Evolutionary conservation across 2,113 vertebrate genomes (phyloP).

Genomic region (Rhea americana): DNA sequence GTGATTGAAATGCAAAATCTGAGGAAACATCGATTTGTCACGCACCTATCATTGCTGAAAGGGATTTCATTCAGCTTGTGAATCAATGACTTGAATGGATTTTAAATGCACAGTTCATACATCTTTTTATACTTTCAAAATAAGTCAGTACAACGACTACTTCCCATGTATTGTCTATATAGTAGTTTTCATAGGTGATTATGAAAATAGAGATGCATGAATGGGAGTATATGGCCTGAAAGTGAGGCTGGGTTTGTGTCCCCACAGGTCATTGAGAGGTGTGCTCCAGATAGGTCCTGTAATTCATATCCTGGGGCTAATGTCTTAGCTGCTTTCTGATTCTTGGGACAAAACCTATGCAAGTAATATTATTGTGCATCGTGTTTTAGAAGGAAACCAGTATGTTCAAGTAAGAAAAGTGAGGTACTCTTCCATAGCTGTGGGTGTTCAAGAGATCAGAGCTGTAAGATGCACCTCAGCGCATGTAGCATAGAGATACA

Average conservation of each 20-base stretch:
- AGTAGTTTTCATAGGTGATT: neutral
- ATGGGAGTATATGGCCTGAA: neutral
- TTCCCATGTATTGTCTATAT: neutral
- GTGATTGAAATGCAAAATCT: neutral
- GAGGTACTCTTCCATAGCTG: neutral
- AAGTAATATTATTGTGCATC: neutral
- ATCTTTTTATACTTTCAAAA: neutral
- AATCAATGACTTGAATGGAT: neutral
- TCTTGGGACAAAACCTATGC: neutral
- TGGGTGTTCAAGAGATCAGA: neutral
- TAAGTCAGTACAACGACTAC: neutral
- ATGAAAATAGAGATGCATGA: neutral
- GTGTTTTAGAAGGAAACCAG: neutral
- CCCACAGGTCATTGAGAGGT: neutral
- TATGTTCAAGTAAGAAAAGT: neutral
- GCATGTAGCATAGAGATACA: neutral
- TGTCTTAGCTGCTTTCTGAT: neutral
- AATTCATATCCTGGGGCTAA: neutral
- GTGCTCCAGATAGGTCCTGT: neutral
- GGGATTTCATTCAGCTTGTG: neutral
- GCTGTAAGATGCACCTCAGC: neutral
- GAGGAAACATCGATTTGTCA: neutral
- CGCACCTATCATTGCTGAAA: neutral
- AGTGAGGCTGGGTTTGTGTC: neutral
- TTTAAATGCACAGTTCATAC: neutral